Conservation (phyloP, 2,888 invertebrate species). For the Nomada lathburiana region DNA sequence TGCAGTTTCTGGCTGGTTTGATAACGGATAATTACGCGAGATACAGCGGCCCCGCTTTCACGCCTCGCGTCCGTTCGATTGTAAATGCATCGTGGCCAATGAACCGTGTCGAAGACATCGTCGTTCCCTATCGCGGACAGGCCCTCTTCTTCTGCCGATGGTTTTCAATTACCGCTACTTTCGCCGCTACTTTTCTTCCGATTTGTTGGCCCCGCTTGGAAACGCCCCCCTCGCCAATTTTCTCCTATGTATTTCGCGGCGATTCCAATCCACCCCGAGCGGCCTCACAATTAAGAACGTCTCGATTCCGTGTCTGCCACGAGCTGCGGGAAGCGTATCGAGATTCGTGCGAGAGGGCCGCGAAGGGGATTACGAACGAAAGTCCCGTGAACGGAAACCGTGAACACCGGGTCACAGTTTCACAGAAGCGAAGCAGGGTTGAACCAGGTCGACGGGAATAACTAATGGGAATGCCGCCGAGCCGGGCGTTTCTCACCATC, state of each 20-base stretch:
- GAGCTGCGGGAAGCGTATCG: too few species aligned
- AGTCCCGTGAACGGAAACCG: constrained; percentile 52
- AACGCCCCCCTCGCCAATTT: background rate
- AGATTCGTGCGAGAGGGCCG: constrained; percentile 8
- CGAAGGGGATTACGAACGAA: constrained; percentile 38
- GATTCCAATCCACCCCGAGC: too few species aligned
- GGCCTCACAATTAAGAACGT: too few species aligned
- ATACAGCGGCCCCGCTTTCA: constrained; percentile 55
- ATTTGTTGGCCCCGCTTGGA: background rate
- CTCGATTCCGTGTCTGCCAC: too few species aligned
- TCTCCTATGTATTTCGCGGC: too few species aligned
- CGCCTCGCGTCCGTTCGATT: constrained; percentile 54
- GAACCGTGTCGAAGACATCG: constrained; percentile 57
- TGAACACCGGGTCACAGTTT: constrained; percentile 60
- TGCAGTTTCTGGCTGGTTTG: constrained; percentile 43
- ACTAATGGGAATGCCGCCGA: constrained; percentile 64
- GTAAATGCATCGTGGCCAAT: constrained; percentile 60
- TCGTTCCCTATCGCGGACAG: constrained; percentile 53
- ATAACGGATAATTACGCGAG: constrained; percentile 57
- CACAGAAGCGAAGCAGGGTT: constrained; percentile 55
- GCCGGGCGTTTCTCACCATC: constrained; percentile 64
- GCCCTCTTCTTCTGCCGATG: constrained; percentile 18
- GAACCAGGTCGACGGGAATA: constrained; percentile 58
- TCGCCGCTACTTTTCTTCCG: constrained; percentile 1
- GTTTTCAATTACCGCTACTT: constrained; percentile 47